Evolutionary conservation across 2,797 vertebrate species (phyloP).

Genomic region (Staurois parvus): DNA sequence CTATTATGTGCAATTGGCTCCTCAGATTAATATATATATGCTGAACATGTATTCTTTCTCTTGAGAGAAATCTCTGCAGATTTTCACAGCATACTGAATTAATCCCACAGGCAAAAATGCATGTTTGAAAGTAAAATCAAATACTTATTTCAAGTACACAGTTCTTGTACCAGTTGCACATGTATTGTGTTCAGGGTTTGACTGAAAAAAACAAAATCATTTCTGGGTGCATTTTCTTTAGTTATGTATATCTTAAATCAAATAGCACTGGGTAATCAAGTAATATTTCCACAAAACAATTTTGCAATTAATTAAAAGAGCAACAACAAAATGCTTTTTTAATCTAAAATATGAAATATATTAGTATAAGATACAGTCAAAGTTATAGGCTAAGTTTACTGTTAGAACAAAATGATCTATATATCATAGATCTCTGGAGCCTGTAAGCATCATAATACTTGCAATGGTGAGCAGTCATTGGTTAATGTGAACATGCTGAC

Average conservation of each 20-base stretch:
- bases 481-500: too few species aligned
- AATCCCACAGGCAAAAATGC: slow-evolving; percentile 22
- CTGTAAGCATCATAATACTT: too few species aligned
- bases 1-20: slow-evolving; percentile 14
- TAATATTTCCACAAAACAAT: too few species aligned
- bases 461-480: too few species aligned
- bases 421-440: too few species aligned
- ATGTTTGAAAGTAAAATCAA: slow-evolving; percentile 27
- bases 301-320: too few species aligned
- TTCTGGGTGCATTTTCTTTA: not conserved
- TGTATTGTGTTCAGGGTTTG: not conserved
- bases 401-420: too few species aligned
- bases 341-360: too few species aligned
- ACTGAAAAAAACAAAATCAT: not conserved
- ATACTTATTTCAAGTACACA: slow-evolving; percentile 27
- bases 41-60: slow-evolving; percentile 14
- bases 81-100: slow-evolving; percentile 33
- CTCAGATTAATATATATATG: slow-evolving; percentile 26
- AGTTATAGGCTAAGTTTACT: too few species aligned
- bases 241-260: not conserved
- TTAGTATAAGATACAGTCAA: too few species aligned
- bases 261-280: not conserved
- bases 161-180: slow-evolving; percentile 17
- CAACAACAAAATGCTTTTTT: too few species aligned
- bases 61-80: slow-evolving; percentile 26